phyloP scores from a whole-genome alignment of 1,140 invertebrate species.

The Neodiprion virginianus region DNA sequence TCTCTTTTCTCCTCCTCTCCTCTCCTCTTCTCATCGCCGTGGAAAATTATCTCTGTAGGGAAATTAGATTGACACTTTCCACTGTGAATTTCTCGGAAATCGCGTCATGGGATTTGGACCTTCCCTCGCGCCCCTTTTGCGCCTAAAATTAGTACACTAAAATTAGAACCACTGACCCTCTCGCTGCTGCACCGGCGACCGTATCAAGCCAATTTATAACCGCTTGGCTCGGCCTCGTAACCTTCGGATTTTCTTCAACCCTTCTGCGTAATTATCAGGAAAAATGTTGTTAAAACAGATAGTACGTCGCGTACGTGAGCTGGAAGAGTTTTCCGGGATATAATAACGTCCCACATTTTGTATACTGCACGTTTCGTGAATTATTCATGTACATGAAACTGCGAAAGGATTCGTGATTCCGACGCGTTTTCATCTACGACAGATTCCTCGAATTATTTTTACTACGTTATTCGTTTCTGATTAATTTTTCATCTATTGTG shows the following conservation, averaged over 20 bases:
- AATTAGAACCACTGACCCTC: neutral
- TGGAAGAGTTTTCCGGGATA: neutral
- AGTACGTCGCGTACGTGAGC: neutral
- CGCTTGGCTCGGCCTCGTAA: neutral
- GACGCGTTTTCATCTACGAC: too few relatives aligned
- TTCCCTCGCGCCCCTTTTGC: neutral
- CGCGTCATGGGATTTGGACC: too few relatives aligned
- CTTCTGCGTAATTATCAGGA: neutral
- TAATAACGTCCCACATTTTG: neutral
- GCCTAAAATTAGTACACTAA: neutral
- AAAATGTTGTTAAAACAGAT: neutral
- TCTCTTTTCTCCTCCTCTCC: too few relatives aligned
- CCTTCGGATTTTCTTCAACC: neutral
- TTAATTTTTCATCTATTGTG: too few relatives aligned
- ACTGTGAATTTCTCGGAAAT: neutral
- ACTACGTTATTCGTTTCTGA: too few relatives aligned
- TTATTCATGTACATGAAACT: too few relatives aligned
- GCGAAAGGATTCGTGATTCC: too few relatives aligned
- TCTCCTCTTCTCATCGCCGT: neutral
- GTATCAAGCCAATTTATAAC: neutral
- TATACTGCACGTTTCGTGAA: too few relatives aligned
- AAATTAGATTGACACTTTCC: slow-evolving; percentile 5
- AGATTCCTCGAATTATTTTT: too few relatives aligned
- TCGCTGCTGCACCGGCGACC: neutral
- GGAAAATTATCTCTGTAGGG: neutral